Conservation (phyloP, 2,113 vertebrate genomes). For the Lagopus leucura region DNA sequence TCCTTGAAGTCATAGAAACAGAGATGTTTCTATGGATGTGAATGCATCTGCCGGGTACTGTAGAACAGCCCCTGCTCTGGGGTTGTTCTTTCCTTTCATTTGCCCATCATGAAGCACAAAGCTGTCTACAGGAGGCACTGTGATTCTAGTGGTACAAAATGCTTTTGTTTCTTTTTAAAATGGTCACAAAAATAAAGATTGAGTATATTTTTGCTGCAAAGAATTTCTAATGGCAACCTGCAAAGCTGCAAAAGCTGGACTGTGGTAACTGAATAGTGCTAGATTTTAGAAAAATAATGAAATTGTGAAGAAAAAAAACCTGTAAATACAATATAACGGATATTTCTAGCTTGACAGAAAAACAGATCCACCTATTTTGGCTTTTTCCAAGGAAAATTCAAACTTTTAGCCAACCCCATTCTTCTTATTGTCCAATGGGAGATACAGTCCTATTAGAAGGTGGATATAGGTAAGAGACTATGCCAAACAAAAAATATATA, state of each 20-base stretch:
- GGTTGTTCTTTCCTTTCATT: neutral
- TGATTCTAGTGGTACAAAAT: neutral
- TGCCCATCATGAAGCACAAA: neutral
- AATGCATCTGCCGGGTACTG: neutral
- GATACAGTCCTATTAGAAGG: neutral
- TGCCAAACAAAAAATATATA: neutral
- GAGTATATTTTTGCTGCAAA: neutral
- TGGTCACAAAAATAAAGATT: neutral
- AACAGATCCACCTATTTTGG: neutral
- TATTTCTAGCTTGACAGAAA: neutral
- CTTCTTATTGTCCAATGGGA: neutral
- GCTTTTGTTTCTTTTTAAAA: neutral
- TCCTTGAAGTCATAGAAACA: neutral
- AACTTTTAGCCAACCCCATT: neutral
- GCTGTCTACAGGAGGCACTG: neutral
- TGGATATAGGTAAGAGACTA: neutral
- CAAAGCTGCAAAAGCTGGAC: neutral
- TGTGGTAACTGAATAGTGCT: neutral
- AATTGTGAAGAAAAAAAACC: too few relatives aligned
- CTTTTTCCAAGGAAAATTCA: neutral
- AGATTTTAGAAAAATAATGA: neutral
- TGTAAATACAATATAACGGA: neutral
- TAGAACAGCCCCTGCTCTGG: accelerated
- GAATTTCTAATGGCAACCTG: neutral
- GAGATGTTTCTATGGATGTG: neutral